These are phyloP conservation scores for Dynastes grantii DNA, from an alignment of 2,888 invertebrate species.

Conservation along the genomic window DNA sequence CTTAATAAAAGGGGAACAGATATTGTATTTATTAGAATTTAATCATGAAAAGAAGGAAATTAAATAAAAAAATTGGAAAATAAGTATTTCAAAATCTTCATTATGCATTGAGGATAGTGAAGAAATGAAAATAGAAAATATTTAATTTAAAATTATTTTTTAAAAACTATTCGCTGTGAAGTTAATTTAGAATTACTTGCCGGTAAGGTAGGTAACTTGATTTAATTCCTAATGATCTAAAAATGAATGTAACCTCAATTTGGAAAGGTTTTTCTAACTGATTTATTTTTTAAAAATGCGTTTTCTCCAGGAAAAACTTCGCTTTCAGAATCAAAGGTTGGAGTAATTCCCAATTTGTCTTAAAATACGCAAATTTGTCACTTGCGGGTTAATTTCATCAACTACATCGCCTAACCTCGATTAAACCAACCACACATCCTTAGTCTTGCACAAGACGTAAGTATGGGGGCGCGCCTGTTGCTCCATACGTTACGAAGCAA, in stretches of 20 bases:
- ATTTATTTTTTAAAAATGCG: too few species aligned
- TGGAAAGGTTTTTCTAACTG: too few species aligned
- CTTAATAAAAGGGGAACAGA: not conserved
- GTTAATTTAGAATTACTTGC: too few species aligned
- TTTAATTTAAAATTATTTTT: not conserved
- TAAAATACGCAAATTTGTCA: too few species aligned
- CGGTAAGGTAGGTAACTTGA: too few species aligned
- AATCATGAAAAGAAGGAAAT: not conserved
- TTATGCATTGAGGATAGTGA: constrained; percentile 13
- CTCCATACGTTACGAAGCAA: constrained; percentile 71
- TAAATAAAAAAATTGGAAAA: not conserved
- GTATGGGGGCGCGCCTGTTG: constrained; percentile 28
- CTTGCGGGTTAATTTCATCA: not conserved
- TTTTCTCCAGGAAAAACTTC: too few species aligned
- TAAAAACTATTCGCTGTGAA: not conserved
- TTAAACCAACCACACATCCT: constrained; percentile 44
- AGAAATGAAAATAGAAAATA: constrained; percentile 7
- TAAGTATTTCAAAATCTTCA: constrained; percentile 16
- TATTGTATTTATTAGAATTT: not conserved
- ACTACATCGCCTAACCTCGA: constrained; percentile 22
- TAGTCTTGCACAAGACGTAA: constrained; percentile 29
- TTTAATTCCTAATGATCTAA: too few species aligned
- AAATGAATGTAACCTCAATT: too few species aligned
- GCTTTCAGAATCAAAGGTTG: too few species aligned
- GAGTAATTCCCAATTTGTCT: too few species aligned